Evolutionary conservation across 1,140 invertebrate species (phyloP).

Genomic region (Trichoplusia ni): DNA sequence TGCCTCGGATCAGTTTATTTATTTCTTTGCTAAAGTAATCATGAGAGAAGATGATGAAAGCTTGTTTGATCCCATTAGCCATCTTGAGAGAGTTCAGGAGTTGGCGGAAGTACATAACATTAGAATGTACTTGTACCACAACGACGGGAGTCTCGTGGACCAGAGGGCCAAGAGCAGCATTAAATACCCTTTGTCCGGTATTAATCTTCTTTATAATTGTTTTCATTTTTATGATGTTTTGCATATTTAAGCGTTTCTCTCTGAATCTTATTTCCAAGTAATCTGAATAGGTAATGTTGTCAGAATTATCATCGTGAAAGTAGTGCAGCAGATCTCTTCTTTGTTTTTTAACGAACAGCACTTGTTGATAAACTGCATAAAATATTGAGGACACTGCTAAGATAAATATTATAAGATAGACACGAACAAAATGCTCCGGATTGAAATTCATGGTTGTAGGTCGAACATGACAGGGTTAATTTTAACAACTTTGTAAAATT

Average conservation of each 20-base stretch:
- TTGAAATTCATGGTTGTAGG: background rate
- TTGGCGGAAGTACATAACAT: constrained; percentile 37
- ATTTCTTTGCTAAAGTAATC: constrained; percentile 44
- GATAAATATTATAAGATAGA: background rate
- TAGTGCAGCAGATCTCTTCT: background rate
- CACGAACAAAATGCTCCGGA: background rate
- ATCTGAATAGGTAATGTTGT: constrained; percentile 3
- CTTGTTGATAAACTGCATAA: background rate
- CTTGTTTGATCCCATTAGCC: constrained; percentile 36
- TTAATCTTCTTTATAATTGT: constrained; percentile 27
- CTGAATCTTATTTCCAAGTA: background rate
- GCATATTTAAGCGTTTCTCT: background rate
- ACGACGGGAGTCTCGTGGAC: constrained; percentile 30
- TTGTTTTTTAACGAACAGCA: background rate
- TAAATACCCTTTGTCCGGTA: constrained; percentile 25
- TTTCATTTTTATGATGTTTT: constrained; percentile 16
- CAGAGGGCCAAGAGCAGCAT: constrained; percentile 10
- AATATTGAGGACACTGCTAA: background rate
- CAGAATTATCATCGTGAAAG: background rate
- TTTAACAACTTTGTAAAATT: too few relatives aligned
- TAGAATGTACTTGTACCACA: constrained; percentile 47
- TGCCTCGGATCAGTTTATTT: constrained; percentile 33
- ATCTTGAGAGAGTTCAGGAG: constrained; percentile 40
- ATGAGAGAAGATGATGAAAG: constrained; percentile 50
- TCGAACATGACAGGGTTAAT: too few relatives aligned